Base-by-base conservation (phyloP, 2,888 invertebrate genomes). In the Xanthia icteritia region DNA sequence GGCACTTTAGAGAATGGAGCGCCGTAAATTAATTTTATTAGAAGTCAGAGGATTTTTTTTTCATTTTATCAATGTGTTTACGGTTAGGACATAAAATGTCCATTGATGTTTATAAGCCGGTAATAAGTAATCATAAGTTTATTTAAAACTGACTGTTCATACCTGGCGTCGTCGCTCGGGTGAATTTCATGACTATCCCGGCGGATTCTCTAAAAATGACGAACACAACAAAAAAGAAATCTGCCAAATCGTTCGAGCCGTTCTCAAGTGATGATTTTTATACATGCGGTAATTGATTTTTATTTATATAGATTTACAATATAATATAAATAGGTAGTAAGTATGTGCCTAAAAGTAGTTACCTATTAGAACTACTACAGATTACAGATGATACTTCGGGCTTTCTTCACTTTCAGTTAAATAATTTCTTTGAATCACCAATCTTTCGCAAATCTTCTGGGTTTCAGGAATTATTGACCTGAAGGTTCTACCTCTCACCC, bases 11-110 rank as follows among this genome's bases (percentile, higher is more conserved):
- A 63, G 68, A 61, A 54, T 68, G 15, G 27, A n/a, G 48, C 4
- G 31, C 63, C 1, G 23, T 54, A 48, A 63, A 64, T 82, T 20
- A 61, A 23, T 61, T 61, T 71, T 58, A 31, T 51, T 63, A 54
- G 8, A 51, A 23, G 2, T 23, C 13, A 27, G 6, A 51, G 36
- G 1, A 13, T 56, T 36, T 51, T n/a, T 39, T 4, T 15, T 63
- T 45, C 4, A 56, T 54, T 27, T 36, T 76, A n/a, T 68, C 5
- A 0, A 0, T 64, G 3, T 45, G 11, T 54, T 1, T 75, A 17
- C 5, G 20, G 17, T 11, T 27, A n/a, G 8, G 42, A 45, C n/a
- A 13, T 31, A 20, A 13, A 56, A 39, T 65, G 27, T 65, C 27
- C 65, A 65, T 27, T 20, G 27, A 48, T 20, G 3, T 20, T 8